Evolutionary conservation across 2,113 vertebrate species (phyloP), one percentile per base, ranked within the genome.

Genomic region (Anarhynchus alexandrinus): DNA sequence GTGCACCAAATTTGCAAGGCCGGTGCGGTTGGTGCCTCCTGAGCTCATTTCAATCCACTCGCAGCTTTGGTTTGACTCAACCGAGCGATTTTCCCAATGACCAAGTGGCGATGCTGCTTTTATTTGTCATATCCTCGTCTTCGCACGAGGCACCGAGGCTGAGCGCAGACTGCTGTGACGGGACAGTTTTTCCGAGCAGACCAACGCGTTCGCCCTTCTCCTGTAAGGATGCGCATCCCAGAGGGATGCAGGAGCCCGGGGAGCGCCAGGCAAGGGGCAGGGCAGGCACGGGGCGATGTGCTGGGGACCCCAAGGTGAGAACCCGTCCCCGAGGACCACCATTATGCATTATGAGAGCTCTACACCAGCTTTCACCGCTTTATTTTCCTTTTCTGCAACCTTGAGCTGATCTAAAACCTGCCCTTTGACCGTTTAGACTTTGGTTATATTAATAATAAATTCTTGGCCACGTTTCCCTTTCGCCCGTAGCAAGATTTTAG

Each of bases 181-280:
- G 54, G 70, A 13, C 27, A 6, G 55, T 18, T 47, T 54, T 54
- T 12, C 59, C 22, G 23, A 20, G 21, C 15, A 11, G 52, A 13
- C 15, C 1, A 11, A 55, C 0, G 0, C 0, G 0, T 36, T 65
- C 51, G 8, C 29, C 4, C 1, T 27, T 15, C 21, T 65, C 30
- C 58, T 2, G 0, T 38, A 11, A 23, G 34, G 69, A 32, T 8
- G 67, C 12, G 36, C 15, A 16, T 26, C 42, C 43, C 21, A 2
- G 23, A 23, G 69, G 49, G 34, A 58, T 5, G 5, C 0, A 4
- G 69, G 23, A 84, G 36, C 2, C 1, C 2, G 25, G 66, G 27
- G 57, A 40, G 32, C 1, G 2, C 34, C 0, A 1, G 52, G 52
- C 0, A 1, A 22, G 61, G 32, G 40, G 54, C 49, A n/a, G 58